phyloP scores from a whole-genome alignment of 2,888 invertebrate species.

The Eretmocerus hayati region DNA sequence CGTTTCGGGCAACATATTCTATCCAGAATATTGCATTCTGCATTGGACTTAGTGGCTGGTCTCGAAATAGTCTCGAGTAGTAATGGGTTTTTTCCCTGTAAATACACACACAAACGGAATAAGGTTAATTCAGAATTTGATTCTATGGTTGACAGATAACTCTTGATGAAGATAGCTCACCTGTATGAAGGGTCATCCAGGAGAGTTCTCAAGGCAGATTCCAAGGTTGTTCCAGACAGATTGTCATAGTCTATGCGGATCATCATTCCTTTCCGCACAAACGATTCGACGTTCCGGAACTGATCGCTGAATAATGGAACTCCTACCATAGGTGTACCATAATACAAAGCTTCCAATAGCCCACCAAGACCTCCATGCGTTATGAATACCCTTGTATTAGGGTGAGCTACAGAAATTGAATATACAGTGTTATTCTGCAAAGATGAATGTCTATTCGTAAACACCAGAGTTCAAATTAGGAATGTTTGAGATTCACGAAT shows the following conservation, averaged over 20 bases:
- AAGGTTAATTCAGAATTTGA: too few species aligned
- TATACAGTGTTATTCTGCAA: too few species aligned
- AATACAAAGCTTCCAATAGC: slow-evolving; percentile 36
- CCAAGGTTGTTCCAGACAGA: slow-evolving; percentile 28
- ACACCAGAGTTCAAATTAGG: too few species aligned
- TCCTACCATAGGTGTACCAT: slow-evolving; percentile 39
- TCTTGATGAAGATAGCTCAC: slow-evolving; percentile 29
- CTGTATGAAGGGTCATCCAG: slow-evolving; percentile 33
- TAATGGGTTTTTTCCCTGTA: not conserved
- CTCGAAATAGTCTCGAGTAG: slow-evolving; percentile 18
- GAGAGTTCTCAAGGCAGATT: slow-evolving; percentile 30
- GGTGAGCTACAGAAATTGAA: too few species aligned
- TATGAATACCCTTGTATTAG: slow-evolving; percentile 37
- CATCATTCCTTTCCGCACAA: slow-evolving; percentile 28
- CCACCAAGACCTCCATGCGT: slow-evolving; percentile 34
- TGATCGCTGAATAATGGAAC: slow-evolving; percentile 42
- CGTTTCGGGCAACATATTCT: slow-evolving; percentile 29
- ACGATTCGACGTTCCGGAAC: slow-evolving; percentile 31
- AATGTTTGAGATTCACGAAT: too few species aligned
- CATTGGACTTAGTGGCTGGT: slow-evolving; percentile 28
- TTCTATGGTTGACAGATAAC: too few species aligned
- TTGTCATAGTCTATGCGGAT: slow-evolving; percentile 23
- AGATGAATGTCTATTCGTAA: too few species aligned
- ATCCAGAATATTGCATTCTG: slow-evolving; percentile 30
- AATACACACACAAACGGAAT: too few species aligned